These are phyloP conservation scores for Scortum barcoo DNA, from an alignment of 2,113 vertebrate species.

Conservation along the genomic window DNA sequence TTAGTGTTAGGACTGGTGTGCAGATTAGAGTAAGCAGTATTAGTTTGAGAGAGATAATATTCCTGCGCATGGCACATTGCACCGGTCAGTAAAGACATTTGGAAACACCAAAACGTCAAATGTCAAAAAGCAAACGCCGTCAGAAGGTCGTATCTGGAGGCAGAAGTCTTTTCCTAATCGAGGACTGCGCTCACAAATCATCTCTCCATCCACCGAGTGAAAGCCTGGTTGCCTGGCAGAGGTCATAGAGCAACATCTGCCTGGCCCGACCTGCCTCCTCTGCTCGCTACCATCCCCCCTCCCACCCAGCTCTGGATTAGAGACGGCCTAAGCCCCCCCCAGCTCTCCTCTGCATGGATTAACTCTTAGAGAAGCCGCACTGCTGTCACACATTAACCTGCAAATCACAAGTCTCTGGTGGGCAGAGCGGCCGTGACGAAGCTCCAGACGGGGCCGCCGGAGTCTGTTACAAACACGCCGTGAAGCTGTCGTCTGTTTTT, in stretches of 20 bases:
- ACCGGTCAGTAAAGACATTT: neutral
- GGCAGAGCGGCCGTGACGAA: neutral
- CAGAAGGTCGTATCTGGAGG: neutral
- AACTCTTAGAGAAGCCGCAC: slow-evolving; percentile 63
- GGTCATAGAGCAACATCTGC: slow-evolving; percentile 77
- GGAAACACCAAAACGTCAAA: neutral
- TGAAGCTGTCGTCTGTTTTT: slow-evolving; percentile 4
- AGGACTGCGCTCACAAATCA: neutral
- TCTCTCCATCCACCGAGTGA: neutral
- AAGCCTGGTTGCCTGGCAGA: slow-evolving; percentile 29
- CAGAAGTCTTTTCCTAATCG: neutral
- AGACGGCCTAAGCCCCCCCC: slow-evolving; percentile 43
- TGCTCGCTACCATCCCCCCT: slow-evolving; percentile 41
- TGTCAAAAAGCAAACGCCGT: slow-evolving; percentile 1
- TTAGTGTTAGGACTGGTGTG: too few relatives aligned
- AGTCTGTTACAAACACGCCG: slow-evolving; percentile 1
- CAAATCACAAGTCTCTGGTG: slow-evolving; percentile 56
- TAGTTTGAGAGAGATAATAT: neutral
- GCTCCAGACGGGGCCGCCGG: neutral
- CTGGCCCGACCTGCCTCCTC: slow-evolving; percentile 32
- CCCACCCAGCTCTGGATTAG: slow-evolving; percentile 72
- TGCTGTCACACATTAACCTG: slow-evolving; percentile 71
- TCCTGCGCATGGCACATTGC: neutral
- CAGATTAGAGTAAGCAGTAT: too few relatives aligned
- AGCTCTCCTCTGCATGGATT: slow-evolving; percentile 72